These are phyloP conservation scores for Diglossa cyanea DNA, from an alignment of 2,797 vertebrate genomes.

Conservation along the genomic window DNA sequence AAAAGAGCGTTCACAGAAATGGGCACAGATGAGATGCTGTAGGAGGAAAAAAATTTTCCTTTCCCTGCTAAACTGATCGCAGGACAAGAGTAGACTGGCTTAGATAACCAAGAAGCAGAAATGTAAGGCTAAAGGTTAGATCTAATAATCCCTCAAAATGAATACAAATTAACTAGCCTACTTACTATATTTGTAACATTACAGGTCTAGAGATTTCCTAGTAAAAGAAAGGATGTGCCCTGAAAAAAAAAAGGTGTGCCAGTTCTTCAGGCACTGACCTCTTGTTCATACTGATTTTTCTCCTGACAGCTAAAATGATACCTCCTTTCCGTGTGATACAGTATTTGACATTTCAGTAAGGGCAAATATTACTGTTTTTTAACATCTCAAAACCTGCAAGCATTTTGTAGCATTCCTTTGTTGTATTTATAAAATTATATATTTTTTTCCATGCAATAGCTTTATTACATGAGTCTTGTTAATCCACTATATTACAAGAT, in stretches of 20 bases:
- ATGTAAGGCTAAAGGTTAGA: constrained; percentile 2
- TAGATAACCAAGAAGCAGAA: neutral
- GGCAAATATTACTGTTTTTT: neutral
- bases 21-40: neutral
- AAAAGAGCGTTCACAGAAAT: neutral
- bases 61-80: neutral
- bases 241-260: neutral
- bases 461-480: neutral
- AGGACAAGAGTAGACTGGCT: neutral
- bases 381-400: neutral
- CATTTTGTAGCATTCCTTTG: neutral
- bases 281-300: neutral
- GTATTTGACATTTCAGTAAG: neutral
- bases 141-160: neutral
- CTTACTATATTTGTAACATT: neutral
- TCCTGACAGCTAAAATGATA: neutral
- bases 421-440: neutral
- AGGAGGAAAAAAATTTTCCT: neutral
- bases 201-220: neutral
- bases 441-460: neutral
- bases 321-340: neutral
- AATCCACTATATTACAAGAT: neutral
- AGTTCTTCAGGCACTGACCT: neutral
- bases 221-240: neutral
- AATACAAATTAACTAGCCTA: constrained; percentile 18